Percentiles rank a stretch among this genome's conserved stretches.
These are phyloP conservation scores for Phrynocephalus vlangalii DNA, from an alignment of 2,797 vertebrate genomes.

Conservation along the genomic window DNA sequence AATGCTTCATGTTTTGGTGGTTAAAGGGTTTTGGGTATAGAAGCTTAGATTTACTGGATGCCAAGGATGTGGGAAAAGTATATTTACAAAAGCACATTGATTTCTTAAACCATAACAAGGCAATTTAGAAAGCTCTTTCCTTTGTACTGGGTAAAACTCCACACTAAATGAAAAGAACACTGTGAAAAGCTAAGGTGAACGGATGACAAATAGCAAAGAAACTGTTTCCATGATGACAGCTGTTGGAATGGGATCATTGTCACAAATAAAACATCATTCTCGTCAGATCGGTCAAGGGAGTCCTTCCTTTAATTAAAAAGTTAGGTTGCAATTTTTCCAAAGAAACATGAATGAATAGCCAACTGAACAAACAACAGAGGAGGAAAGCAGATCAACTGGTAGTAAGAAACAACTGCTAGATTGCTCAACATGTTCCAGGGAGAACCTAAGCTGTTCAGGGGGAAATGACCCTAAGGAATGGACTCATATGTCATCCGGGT, in stretches of 20 bases:
- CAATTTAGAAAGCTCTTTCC: slow-evolving; percentile 30
- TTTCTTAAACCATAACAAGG: slow-evolving; percentile 5
- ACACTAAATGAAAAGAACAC: background rate
- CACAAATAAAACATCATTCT: background rate
- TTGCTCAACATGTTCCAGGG: background rate
- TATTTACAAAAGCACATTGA: slow-evolving; percentile 22
- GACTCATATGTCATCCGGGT: background rate
- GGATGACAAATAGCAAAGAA: background rate
- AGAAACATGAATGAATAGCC: background rate
- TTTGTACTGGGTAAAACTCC: slow-evolving; percentile 14
- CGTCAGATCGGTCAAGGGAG: background rate
- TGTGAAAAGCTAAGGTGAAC: background rate
- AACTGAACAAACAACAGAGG: background rate
- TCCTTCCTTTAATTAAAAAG: background rate
- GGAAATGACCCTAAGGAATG: background rate
- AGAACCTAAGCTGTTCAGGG: background rate
- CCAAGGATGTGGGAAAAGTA: background rate
- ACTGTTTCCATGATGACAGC: background rate
- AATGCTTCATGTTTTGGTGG: background rate
- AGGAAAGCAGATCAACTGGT: background rate
- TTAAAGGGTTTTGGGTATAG: slow-evolving; percentile 2
- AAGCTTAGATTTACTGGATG: background rate
- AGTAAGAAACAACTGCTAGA: background rate
- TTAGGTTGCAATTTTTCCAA: slow-evolving; percentile 6
- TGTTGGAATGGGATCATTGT: background rate